Base-by-base conservation (phyloP, 2,113 vertebrate species). In the Uria lomvia region DNA sequence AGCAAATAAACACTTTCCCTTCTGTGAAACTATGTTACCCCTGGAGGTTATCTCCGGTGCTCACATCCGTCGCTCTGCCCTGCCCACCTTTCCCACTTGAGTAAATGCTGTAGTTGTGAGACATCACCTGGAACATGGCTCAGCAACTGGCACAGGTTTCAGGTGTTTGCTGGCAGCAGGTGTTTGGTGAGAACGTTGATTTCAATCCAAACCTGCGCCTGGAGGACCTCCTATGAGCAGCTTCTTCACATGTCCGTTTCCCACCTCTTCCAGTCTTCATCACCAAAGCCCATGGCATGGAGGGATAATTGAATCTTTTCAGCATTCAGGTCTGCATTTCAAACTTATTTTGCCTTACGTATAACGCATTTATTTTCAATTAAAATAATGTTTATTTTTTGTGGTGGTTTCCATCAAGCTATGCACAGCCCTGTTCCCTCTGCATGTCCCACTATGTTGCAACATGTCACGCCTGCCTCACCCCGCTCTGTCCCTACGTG, bases 191-290 rank as follows among this genome's bases (percentile, higher is more conserved):
- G 49, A 79, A 23, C 0, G 0, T 14, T 38, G 50, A 55, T 87
- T 71, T 55, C 50, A 32, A 81, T 38, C 60, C 11, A 1, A 7
- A 29, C 47, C 30, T 0, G 0, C 1, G 2, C 36, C 63, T 73
- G 53, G 18, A 91, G 40, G 45, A 49, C 38, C 23, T 70, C 21
- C 14, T 36, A 34, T 29, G 12, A 72, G 71, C 78, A 86, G 16
- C 15, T 56, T 73, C n/a, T 81, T 67, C 67, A 42, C 18, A 45
- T 1, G 7, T 49, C 53, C 2, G 0, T 70, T 86, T 73, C 53
- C 40, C 34, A 60, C 43, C 36, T 92, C 53, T 58, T 82, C 43
- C 53, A 73, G 8, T 23, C 30, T 36, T 73, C 53, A 32, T 36
- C 74, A 47, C 18, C 4, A 9, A 56, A 92, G 20, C 36, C 22